These are phyloP conservation scores for Cyprinella venusta DNA, from an alignment of 2,797 vertebrate species.

Conservation along the genomic window DNA sequence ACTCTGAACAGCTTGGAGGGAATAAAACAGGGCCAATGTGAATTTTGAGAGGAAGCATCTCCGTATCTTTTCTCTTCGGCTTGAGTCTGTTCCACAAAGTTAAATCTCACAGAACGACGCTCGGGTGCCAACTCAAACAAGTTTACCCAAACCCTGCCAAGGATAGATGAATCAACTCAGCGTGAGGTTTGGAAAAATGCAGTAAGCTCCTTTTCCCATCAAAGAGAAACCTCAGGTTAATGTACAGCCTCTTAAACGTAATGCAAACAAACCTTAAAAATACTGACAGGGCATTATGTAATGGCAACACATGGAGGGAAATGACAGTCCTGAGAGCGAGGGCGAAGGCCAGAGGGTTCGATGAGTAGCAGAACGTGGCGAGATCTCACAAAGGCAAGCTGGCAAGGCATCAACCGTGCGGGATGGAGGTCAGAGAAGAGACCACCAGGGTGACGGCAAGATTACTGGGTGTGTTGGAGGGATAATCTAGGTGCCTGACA, in stretches of 20 bases:
- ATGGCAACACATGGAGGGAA: constrained; percentile 32
- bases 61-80: constrained; percentile 16
- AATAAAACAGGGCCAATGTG: constrained; percentile 16
- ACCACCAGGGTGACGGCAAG: constrained; percentile 57
- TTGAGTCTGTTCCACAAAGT: constrained; percentile 56
- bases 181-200: constrained; percentile 71
- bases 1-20: constrained; percentile 11
- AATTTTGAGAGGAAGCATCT: constrained; percentile 25
- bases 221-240: constrained; percentile 66
- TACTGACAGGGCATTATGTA: constrained; percentile 50
- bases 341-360: background rate
- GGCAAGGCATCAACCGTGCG: constrained; percentile 32
- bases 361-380: constrained; percentile 29
- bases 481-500: constrained; percentile 57
- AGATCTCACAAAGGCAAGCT: constrained; percentile 38
- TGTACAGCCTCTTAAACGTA: constrained; percentile 60
- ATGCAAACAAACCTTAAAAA: constrained; percentile 68
- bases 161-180: constrained; percentile 71
- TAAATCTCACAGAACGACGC: constrained; percentile 61
- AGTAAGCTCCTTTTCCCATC: constrained; percentile 70
- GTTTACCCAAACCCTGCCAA: constrained; percentile 69
- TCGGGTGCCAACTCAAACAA: constrained; percentile 67
- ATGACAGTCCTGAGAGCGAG: constrained; percentile 17
- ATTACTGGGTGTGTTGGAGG: constrained; percentile 37
- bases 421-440: constrained; percentile 52